Conservation (phyloP, 1,140 invertebrate genomes). For the Lanistes nyassanus region DNA sequence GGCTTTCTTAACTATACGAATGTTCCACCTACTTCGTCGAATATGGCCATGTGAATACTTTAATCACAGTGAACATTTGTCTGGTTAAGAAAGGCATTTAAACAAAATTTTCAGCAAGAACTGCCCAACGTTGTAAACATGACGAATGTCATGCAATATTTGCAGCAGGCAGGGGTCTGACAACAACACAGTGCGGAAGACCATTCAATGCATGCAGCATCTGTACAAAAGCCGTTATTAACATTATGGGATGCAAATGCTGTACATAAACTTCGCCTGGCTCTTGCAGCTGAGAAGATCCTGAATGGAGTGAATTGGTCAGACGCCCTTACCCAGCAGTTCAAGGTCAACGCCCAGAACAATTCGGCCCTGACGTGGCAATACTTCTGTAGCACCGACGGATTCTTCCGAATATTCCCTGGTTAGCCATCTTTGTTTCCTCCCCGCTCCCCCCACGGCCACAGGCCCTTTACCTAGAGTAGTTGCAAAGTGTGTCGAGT, state of each 20-base stretch:
- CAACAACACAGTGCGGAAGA: no score
- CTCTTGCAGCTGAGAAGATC: slow-evolving; percentile 54
- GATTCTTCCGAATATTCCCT: slow-evolving; percentile 91
- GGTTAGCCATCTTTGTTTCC: slow-evolving; percentile 70
- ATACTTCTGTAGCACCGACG: slow-evolving; percentile 92
- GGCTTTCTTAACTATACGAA: no score
- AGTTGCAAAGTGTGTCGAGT: neutral
- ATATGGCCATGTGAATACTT: no score
- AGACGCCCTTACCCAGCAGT: slow-evolving; percentile 82
- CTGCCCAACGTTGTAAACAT: no score
- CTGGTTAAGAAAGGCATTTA: no score
- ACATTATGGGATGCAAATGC: neutral
- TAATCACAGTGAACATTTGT: no score
- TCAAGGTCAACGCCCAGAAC: slow-evolving; percentile 83
- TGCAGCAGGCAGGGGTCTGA: no score
- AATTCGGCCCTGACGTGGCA: slow-evolving; percentile 93
- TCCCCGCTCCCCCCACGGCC: neutral
- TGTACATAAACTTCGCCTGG: neutral
- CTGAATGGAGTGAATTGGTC: slow-evolving; percentile 87
- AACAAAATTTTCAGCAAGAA: no score
- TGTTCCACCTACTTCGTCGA: no score
- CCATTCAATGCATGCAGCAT: no score
- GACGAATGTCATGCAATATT: no score
- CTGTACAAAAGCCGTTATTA: no score
- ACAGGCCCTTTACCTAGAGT: neutral